Evolutionary conservation across 2,113 vertebrate species (phyloP).

Genomic region (Sterrhoptilus dennistouni): DNA sequence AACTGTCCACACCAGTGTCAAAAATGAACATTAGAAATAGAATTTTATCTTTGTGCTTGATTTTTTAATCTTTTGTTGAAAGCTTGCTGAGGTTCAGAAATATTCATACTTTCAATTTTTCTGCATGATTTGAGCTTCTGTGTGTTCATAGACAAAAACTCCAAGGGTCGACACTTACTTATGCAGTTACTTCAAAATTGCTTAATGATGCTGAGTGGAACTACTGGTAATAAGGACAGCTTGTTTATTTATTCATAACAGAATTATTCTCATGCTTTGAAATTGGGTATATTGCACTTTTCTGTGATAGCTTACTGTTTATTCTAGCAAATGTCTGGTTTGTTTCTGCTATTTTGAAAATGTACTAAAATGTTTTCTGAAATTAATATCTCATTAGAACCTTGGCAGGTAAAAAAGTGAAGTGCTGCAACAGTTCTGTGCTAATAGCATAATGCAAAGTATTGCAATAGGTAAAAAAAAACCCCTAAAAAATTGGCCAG

Average conservation of each 20-base stretch:
- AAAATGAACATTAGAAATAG: not conserved
- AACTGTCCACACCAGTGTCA: not conserved
- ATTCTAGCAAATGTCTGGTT: not conserved
- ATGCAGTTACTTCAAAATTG: not conserved
- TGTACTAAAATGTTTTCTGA: not conserved
- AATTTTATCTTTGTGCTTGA: not conserved
- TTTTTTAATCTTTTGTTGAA: not conserved
- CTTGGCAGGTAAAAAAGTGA: conserved; percentile 25
- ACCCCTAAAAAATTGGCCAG: not conserved
- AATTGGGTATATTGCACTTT: not conserved
- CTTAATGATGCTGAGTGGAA: not conserved
- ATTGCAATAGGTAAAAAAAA: conserved; percentile 2
- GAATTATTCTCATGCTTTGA: not conserved
- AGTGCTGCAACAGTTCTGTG: not conserved
- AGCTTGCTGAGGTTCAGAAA: not conserved
- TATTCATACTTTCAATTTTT: not conserved
- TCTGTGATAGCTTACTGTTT: not conserved
- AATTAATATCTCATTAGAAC: conserved; percentile 27
- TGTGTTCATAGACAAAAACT: not conserved
- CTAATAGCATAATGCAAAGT: not conserved
- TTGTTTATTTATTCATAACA: conserved; percentile 21
- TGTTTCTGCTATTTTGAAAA: conserved; percentile 10
- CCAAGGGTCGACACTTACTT: not conserved
- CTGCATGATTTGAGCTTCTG: not conserved
- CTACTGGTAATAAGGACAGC: not conserved